These are phyloP conservation scores for Dugesia japonica DNA, from an alignment of 2,888 invertebrate genomes.

Conservation along the genomic window DNA sequence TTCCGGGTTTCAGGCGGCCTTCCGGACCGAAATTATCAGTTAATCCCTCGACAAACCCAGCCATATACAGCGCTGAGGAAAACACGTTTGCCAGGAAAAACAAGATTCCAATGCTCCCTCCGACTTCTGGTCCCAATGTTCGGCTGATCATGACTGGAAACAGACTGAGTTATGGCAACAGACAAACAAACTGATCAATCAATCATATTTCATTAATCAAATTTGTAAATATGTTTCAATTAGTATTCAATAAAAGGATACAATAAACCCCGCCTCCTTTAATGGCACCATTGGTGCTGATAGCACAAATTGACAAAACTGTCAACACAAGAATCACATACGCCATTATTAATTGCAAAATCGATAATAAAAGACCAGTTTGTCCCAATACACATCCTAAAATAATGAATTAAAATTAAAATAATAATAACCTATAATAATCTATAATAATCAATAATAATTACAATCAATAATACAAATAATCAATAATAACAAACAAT, in stretches of 20 bases:
- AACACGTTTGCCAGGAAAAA: constrained; percentile 96
- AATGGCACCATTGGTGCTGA: constrained; percentile 94
- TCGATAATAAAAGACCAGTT: constrained; percentile 71
- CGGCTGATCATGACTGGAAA: constrained; percentile 94
- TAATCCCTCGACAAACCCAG: constrained; percentile 85
- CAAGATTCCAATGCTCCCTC: constrained; percentile 87
- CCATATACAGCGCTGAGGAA: constrained; percentile 81
- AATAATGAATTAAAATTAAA: too few species aligned
- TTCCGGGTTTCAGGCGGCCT: constrained; percentile 41
- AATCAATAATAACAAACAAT: too few species aligned
- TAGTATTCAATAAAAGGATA: constrained; percentile 48
- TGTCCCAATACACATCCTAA: constrained; percentile 88
- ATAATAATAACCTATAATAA: too few species aligned
- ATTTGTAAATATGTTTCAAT: not conserved
- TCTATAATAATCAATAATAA: too few species aligned
- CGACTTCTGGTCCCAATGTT: constrained; percentile 92
- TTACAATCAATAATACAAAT: too few species aligned
- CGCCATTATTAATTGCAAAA: constrained; percentile 72
- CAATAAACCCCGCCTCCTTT: constrained; percentile 98
- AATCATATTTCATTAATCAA: not conserved
- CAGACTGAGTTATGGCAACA: not conserved
- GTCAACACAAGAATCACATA: constrained; percentile 87
- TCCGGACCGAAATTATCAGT: constrained; percentile 52
- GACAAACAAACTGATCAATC: constrained; percentile 3
- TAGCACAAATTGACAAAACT: constrained; percentile 87